Evolutionary conservation across 1,140 invertebrate genomes (phyloP).

Genomic region (Phymorhynchus buccinoides): DNA sequence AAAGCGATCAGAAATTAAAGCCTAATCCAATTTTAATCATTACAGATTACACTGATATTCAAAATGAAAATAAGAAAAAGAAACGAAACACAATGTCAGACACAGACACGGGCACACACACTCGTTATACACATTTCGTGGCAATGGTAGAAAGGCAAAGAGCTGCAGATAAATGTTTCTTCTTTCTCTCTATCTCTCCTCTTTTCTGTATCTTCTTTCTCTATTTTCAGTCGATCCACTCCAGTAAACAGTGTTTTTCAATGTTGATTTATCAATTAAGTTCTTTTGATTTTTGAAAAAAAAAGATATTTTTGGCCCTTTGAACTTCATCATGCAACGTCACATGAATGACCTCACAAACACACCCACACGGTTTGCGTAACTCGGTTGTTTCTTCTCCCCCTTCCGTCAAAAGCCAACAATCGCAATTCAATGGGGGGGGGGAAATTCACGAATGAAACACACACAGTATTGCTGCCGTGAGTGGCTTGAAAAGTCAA

Average conservation of each 20-base stretch:
- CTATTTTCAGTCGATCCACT: neutral
- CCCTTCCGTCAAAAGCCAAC: neutral
- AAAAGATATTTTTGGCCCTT: conserved; percentile 2
- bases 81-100: too few species aligned
- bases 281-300: neutral
- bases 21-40: too few species aligned
- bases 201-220: too few species aligned
- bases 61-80: too few species aligned
- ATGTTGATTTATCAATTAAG: neutral
- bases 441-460: neutral
- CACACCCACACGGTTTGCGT: neutral
- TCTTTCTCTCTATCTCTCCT: neutral
- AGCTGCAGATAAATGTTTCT: neutral
- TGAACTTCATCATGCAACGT: neutral
- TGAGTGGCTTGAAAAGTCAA: neutral
- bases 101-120: neutral
- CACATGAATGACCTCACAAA: neutral
- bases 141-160: neutral
- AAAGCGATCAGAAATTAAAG: too few species aligned
- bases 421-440: too few species aligned
- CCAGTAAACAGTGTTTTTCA: neutral
- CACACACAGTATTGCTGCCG: neutral
- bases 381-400: neutral
- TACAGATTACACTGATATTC: too few species aligned
- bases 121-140: neutral